Evolutionary conservation across 2,888 invertebrate species (phyloP).

Genomic region (Blastobasis adustella): DNA sequence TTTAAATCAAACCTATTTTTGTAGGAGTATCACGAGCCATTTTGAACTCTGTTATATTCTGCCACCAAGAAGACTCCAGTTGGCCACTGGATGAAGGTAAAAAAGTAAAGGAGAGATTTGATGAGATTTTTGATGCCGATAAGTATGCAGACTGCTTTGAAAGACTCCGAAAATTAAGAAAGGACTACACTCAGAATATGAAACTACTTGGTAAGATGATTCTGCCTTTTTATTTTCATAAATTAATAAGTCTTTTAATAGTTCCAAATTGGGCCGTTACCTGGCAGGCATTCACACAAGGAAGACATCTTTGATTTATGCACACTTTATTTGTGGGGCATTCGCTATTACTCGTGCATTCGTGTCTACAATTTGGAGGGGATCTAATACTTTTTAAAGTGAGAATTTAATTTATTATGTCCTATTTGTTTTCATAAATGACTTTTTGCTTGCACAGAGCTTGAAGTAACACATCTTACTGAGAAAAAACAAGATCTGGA

Average conservation of each 20-base stretch:
- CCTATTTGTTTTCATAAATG: too few species aligned
- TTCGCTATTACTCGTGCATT: too few species aligned
- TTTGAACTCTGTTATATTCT: slow-evolving; percentile 96
- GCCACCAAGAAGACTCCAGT: slow-evolving; percentile 98
- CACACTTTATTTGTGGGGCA: too few species aligned
- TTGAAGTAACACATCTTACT: slow-evolving; percentile 64
- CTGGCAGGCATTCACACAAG: too few species aligned
- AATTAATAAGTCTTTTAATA: neutral
- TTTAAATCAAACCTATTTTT: slow-evolving; percentile 19
- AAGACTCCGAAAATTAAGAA: slow-evolving; percentile 78
- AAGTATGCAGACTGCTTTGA: slow-evolving; percentile 94
- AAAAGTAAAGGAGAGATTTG: slow-evolving; percentile 95
- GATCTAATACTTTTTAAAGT: too few species aligned
- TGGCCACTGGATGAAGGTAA: slow-evolving; percentile 98
- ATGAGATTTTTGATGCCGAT: slow-evolving; percentile 97
- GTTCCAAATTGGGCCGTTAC: too few species aligned
- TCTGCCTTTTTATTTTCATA: neutral
- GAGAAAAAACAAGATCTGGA: slow-evolving; percentile 78
- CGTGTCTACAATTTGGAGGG: too few species aligned
- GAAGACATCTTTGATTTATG: too few species aligned
- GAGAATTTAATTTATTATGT: too few species aligned
- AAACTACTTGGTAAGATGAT: slow-evolving; percentile 67
- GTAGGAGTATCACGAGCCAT: slow-evolving; percentile 95
- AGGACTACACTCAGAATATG: slow-evolving; percentile 68
- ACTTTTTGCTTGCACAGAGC: slow-evolving; percentile 39